Base-by-base conservation (phyloP, 2,113 vertebrate species). In the Larimichthys crocea region DNA sequence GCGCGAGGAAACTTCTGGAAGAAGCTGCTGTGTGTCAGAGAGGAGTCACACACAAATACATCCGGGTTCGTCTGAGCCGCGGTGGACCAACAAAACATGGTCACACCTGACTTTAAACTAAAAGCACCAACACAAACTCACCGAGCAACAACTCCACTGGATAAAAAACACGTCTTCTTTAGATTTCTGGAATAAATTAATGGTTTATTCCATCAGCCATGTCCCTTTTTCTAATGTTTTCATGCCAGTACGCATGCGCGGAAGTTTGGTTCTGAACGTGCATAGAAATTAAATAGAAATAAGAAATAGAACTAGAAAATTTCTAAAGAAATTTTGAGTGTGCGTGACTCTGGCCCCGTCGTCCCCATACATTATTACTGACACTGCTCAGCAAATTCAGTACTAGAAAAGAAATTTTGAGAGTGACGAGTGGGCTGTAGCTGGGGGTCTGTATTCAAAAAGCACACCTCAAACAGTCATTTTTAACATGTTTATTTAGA, bases 1-100 rank as follows among this genome's bases (percentile, higher is more conserved):
- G 8, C 10, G 20, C 20, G 22, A 42, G 42, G 93, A 94, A 94
- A 94, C 93, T 93, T 94, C 93, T 94, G 90, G 93, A 94, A 94
- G 80, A 79, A 77, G 72, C 85, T 83, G 78, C 59, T 86, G 86
- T 75, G 71, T 77, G 87, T 85, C 70, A 85, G n/a, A 91, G 88
- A 92, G 57, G 8, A 31, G 9, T 63, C 61, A 0, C 78, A 50
- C 17, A 6, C 6, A 1, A 1, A 5, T 0, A 89, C 88, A 89
- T 91, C 92, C 92, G 89, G 78, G 16, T 91, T 89, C 15, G 80
- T 6, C 46, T 63, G 2, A 10, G 16, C 11, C n/a, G 9, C 57
- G 0, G 22, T 2, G 11, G 2, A 20, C 2, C 2, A 16, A 1
- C 31, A 35, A 42, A 15, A 77, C 74, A 26, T 40, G 12, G 1